phyloP scores from a whole-genome alignment of 2,797 vertebrate species.

The Rhinichthys osculus region DNA sequence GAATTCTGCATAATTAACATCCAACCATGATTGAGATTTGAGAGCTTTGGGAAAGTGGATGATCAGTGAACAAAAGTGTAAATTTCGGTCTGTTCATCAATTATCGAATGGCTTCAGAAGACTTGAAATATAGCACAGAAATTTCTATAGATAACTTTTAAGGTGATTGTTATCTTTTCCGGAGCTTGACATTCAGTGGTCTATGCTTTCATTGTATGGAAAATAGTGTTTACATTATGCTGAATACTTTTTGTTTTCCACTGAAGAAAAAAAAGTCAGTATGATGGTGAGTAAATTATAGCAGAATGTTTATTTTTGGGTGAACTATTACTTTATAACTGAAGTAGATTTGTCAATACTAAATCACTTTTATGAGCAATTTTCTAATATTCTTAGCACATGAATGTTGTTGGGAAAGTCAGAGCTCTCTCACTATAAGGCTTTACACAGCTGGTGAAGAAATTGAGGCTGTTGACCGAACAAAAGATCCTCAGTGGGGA shows the following conservation, averaged over 20 bases:
- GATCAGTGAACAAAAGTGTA: background rate
- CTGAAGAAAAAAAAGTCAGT: background rate
- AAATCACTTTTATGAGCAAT: background rate
- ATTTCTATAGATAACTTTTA: background rate
- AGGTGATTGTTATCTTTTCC: background rate
- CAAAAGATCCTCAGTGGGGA: slow-evolving; percentile 44
- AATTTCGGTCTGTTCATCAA: background rate
- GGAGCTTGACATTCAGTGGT: background rate
- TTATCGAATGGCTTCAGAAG: background rate
- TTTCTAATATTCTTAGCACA: background rate
- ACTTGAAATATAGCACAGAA: too few relatives aligned
- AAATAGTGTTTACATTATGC: background rate
- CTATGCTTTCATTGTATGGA: background rate
- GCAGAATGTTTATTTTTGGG: background rate
- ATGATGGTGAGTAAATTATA: background rate
- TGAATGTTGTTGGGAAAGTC: slow-evolving; percentile 8
- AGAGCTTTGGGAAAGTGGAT: background rate
- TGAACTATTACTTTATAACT: background rate
- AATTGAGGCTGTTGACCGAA: slow-evolving; percentile 40
- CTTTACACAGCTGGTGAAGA: slow-evolving; percentile 39
- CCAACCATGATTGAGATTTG: background rate
- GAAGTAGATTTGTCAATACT: background rate
- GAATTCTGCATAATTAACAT: background rate
- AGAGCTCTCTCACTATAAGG: slow-evolving; percentile 15
- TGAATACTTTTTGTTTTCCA: background rate